Evolutionary conservation across 1,140 invertebrate species (phyloP).

Genomic region (Psilanteris sp.): DNA sequence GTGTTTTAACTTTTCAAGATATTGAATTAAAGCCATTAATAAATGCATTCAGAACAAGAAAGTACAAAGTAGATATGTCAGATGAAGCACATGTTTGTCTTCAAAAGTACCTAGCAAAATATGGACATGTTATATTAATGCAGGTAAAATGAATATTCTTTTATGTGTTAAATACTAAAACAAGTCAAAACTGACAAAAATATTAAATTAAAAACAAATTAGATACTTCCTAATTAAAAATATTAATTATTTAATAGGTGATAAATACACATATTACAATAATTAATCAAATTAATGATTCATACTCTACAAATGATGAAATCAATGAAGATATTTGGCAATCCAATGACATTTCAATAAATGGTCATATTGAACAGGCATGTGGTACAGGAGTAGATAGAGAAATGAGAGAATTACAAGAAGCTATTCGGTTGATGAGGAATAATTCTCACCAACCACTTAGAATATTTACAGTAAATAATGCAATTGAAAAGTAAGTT

Average conservation of each 20-base stretch:
- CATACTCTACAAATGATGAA: slow-evolving; percentile 68
- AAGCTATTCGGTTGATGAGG: slow-evolving; percentile 82
- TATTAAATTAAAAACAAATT: no score
- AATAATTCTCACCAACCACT: slow-evolving; percentile 81
- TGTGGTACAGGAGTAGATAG: slow-evolving; percentile 81
- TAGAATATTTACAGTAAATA: slow-evolving; percentile 82
- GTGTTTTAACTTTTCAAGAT: slow-evolving; percentile 82
- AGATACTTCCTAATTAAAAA: no score
- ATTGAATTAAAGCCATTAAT: slow-evolving; percentile 82
- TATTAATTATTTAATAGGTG: slow-evolving; percentile 68
- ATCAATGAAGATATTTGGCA: slow-evolving; percentile 63
- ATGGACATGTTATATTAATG: slow-evolving; percentile 85
- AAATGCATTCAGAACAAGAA: slow-evolving; percentile 83
- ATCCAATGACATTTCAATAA: slow-evolving; percentile 72
- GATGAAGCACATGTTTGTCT: slow-evolving; percentile 83
- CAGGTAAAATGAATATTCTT: slow-evolving; percentile 80
- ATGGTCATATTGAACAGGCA: slow-evolving; percentile 82
- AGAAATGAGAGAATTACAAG: slow-evolving; percentile 82
- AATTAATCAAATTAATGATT: slow-evolving; percentile 72
- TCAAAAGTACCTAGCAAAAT: slow-evolving; percentile 83
- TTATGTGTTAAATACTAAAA: no score
- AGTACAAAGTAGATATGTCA: slow-evolving; percentile 85
- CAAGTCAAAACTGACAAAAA: no score
- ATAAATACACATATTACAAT: slow-evolving; percentile 78
- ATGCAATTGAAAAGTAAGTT: slow-evolving; percentile 82